These are phyloP conservation scores for Clamator glandarius DNA, from an alignment of 2,797 vertebrate genomes.

Conservation along the genomic window DNA sequence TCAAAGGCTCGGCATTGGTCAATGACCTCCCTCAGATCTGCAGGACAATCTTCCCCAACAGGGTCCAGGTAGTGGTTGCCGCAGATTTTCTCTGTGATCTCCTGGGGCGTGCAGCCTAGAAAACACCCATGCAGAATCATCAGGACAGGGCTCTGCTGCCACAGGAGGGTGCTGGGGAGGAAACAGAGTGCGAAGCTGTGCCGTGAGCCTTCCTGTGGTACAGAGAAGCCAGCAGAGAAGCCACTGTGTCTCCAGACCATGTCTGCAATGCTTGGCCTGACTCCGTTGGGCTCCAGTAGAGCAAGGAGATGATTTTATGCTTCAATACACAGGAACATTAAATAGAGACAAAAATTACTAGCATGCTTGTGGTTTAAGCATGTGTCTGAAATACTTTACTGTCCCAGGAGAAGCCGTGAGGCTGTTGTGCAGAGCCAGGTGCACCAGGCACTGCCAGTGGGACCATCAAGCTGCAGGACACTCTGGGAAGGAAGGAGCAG, in stretches of 20 bases:
- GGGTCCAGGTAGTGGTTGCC: slow-evolving; percentile 63
- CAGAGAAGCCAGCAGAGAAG: not conserved
- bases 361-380: slow-evolving; percentile 8
- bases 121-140: not conserved
- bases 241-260: not conserved
- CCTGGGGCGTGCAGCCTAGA: slow-evolving; percentile 60
- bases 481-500: not conserved
- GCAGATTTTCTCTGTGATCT: slow-evolving; percentile 77
- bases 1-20: slow-evolving; percentile 77
- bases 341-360: not conserved
- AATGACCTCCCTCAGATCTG: slow-evolving; percentile 73
- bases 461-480: fast-evolving
- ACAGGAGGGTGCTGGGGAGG: not conserved
- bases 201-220: not conserved
- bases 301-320: not conserved
- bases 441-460: not conserved
- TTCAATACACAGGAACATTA: not conserved
- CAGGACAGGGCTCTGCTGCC: not conserved
- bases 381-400: not conserved
- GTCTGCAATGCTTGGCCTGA: not conserved
- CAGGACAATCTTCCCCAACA: slow-evolving; percentile 79
- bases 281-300: not conserved
- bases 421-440: not conserved
- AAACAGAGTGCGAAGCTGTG: not conserved
- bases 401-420: not conserved